Base-by-base conservation (phyloP, 2,888 invertebrate species). In the Leistus spinibarbis region DNA sequence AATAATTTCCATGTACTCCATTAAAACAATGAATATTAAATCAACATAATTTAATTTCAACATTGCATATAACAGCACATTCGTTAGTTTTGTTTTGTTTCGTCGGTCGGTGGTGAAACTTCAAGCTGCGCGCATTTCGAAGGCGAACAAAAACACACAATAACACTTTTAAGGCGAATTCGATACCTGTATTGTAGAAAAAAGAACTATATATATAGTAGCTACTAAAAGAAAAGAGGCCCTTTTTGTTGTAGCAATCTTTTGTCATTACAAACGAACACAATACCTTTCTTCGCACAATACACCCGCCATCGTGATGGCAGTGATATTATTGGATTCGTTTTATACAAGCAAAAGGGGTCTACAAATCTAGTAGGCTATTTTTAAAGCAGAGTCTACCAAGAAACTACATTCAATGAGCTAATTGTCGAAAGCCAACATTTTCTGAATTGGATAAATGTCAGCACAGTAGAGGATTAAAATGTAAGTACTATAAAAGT, bases 111-210 rank as follows among this genome's bases (percentile, higher is more conserved):
- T 40, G 40, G 40, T 2, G 40, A 40, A 40, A 40, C 40, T 40
- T 40, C 40, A 40, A 40, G 13, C 40, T 13, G 40, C 40, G 40
- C 40, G 13, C 40, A 40, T 10, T 40, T 40, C 13, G 40, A 40
- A 40, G 16, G 57, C 57, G 17, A 17, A 60, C 60, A 19, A 60
- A 19, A 60, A 60, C 60, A 60, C 60, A 60, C 17, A 60, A 60
- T 60, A 60, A 60, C 22, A 60, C 60, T 60, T 16, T 60, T 60
- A 60, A 60, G 17, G 19, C 19, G 60, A 60, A 60, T 60, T 19
- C 60, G 60, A 60, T 60, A 60, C 60, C 19, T 60, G 60, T 60
- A 60, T 22, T 60, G 60, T 60, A 22, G 19, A 19, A 13, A 60
- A 60, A 10, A 22, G 60, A 60, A 60, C 22, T 40, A 40, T 40